phyloP scores from a whole-genome alignment of 2,888 invertebrate genomes.

The Venustoraphidia nigricollis region DNA sequence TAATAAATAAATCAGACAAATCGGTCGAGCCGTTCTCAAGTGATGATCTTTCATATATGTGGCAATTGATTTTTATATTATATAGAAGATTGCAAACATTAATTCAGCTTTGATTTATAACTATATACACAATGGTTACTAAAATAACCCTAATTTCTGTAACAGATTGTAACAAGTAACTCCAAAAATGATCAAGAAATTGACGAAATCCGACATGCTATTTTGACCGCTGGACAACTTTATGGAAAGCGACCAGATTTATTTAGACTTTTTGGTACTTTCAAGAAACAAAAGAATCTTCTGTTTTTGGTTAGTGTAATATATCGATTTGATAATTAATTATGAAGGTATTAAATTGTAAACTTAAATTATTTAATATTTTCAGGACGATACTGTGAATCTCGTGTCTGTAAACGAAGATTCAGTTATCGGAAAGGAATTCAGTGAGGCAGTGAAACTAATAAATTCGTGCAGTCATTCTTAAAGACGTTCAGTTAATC shows the following conservation, averaged over 20 bases:
- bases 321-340: not conserved
- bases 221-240: slow-evolving; percentile 39
- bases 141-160: slow-evolving; percentile 6
- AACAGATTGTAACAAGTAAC: slow-evolving; percentile 27
- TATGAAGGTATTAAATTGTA: not conserved
- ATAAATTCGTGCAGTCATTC: too few relatives aligned
- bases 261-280: slow-evolving; percentile 49
- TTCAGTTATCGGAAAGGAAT: slow-evolving; percentile 18
- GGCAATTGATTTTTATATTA: too few relatives aligned
- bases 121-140: not conserved
- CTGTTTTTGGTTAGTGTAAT: slow-evolving; percentile 31
- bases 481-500: too few relatives aligned
- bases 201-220: slow-evolving; percentile 44
- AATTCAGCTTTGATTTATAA: not conserved
- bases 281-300: slow-evolving; percentile 31
- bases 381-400: slow-evolving; percentile 30
- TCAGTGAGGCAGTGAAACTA: too few relatives aligned
- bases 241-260: slow-evolving; percentile 39
- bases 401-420: slow-evolving; percentile 24
- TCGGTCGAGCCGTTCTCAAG: too few relatives aligned
- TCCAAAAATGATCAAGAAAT: slow-evolving; percentile 23
- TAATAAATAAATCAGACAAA: too few relatives aligned
- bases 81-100: too few relatives aligned
- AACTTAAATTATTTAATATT: slow-evolving; percentile 7
- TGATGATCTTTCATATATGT: too few relatives aligned